A percentile compares a stretch with the other conserved stretches of the same genome.
These are phyloP conservation scores for Chrosomus eos DNA, from an alignment of 2,797 vertebrate species.

Conservation along the genomic window DNA sequence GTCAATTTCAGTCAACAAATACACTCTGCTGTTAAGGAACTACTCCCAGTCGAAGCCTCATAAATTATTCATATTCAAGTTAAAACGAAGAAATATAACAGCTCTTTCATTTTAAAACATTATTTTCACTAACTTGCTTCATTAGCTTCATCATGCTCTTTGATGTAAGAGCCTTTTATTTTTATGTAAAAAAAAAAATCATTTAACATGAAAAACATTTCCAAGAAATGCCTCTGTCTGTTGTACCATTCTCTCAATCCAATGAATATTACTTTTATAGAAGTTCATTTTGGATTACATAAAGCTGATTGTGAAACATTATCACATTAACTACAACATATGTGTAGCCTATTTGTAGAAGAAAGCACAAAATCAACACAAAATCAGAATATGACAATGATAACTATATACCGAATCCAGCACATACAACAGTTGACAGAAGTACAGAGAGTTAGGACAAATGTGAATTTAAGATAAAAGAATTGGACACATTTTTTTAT, in stretches of 20 bases:
- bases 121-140: constrained; percentile 1
- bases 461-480: not conserved
- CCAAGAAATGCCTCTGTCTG: not conserved
- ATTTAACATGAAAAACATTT: not conserved
- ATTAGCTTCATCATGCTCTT: constrained; percentile 9
- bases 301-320: not conserved
- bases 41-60: not conserved
- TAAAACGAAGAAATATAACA: not conserved
- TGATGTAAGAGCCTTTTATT: constrained; percentile 9
- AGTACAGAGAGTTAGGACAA: not conserved
- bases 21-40: not conserved
- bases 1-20: not conserved
- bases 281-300: too few species aligned
- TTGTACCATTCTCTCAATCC: not conserved
- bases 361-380: not conserved
- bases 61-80: not conserved
- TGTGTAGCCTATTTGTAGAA: not conserved
- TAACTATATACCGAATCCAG: not conserved
- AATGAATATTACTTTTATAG: not conserved
- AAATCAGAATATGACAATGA: not conserved
- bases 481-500: not conserved
- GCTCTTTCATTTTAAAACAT: constrained; percentile 7
- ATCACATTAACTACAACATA: not conserved
- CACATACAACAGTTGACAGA: not conserved
- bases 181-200: not conserved